A percentile compares a stretch with the other conserved stretches of the same genome.
phyloP scores from a whole-genome alignment of 2,113 vertebrate species.

The Tyto alba region DNA sequence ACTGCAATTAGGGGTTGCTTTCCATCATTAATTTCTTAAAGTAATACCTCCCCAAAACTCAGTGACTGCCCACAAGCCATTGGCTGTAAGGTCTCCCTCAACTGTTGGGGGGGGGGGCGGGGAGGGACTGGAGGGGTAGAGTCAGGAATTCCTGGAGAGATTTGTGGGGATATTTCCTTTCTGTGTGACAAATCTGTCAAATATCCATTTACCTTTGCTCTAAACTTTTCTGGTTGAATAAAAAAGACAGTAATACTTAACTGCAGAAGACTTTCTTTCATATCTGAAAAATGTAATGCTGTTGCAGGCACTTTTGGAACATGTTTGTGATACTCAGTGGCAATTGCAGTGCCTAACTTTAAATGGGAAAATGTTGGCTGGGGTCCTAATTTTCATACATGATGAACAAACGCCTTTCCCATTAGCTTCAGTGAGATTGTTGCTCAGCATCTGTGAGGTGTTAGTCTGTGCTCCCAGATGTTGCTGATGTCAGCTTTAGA shows the following conservation, averaged over 20 bases:
- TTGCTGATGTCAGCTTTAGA: conserved; percentile 14
- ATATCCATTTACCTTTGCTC: not conserved
- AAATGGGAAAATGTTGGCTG: conserved; percentile 6
- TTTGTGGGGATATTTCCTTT: not conserved
- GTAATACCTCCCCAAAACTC: not conserved
- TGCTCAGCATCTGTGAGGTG: conserved; percentile 11
- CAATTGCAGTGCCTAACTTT: not conserved
- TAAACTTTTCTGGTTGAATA: not conserved
- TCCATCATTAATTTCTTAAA: not conserved
- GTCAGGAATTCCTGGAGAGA: not conserved
- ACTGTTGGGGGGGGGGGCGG: not conserved
- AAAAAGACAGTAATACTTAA: not conserved
- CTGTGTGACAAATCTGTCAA: not conserved
- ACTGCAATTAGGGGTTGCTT: not conserved
- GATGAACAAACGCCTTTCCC: not conserved
- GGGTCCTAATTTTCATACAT: not conserved
- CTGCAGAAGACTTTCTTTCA: not conserved
- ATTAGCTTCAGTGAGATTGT: not conserved
- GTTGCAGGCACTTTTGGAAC: not conserved
- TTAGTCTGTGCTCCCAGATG: not conserved
- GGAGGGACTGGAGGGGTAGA: not conserved
- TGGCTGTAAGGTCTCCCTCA: not conserved
- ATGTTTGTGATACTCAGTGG: not conserved
- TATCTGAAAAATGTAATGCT: not conserved
- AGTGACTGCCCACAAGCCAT: not conserved